Base-by-base conservation (phyloP, 2,888 invertebrate species). In the Patella pellucida region DNA sequence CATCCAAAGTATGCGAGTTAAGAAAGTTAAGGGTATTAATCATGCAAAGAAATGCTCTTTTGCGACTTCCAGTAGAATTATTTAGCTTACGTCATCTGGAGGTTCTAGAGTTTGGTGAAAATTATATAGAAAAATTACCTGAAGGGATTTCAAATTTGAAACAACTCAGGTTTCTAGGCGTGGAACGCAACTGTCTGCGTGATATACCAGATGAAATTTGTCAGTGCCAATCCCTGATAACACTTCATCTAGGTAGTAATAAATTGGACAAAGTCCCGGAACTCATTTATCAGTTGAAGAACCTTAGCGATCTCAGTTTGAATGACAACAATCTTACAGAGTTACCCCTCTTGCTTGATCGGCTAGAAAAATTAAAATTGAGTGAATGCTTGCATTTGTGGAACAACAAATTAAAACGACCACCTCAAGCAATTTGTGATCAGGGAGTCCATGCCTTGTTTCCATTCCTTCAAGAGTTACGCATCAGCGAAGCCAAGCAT, bases 401-500 rank as follows among this genome's bases (percentile, higher is more conserved):
- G 41, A 82, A 83, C 62, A 88, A 88, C 76, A 77, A 74, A 52
- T 78, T 88, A 41, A 77, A 78, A 27, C 81, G 79, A 74, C 88
- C 88, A 12, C 87, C 86, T 27, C 86, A 87, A 74, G 82, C 84
- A 70, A 84, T 88, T 27, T 86, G 86, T 79, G 82, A 85, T 69
- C 86, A 84, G 62, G 87, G 87, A 3, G 83, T 85, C 7, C 69
- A 74, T 19, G 79, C 84, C 27, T 72, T 87, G 15, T 88, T 83
- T 75, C 79, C 78, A n/a, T 87, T 75, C 73, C 72, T 87, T 31
- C 84, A 84, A 80, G 86, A 87, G 69, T 77, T 86, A 50, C 75
- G 87, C 68, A 81, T 87, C 14, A 85, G 86, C 73, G 84, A 86
- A 69, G 87, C 87, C n/a, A 84, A 82, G 50, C 88, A 87, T 75